A percentile compares a stretch with the other conserved stretches of the same genome.
Evolutionary conservation across 2,888 invertebrate species (phyloP).

Genomic region (Acleris emargana): DNA sequence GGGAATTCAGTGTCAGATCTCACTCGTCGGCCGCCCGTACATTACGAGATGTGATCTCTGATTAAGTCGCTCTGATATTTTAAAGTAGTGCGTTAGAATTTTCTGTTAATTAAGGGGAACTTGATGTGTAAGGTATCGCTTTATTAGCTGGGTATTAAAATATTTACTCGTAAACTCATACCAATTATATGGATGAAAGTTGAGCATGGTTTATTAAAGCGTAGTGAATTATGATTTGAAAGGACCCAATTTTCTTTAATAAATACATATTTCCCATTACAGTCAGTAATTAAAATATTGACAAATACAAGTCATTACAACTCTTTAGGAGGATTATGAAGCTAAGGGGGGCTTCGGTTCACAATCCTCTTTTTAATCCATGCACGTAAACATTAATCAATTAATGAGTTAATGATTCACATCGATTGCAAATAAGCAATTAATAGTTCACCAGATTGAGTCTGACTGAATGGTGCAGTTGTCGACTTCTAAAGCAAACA

Average conservation of each 20-base stretch:
- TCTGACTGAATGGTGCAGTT: conserved; percentile 68
- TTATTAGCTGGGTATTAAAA: conserved; percentile 39
- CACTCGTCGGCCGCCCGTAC: conserved; percentile 79
- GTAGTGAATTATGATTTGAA: neutral
- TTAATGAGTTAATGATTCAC: conserved; percentile 40
- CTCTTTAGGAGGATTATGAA: no score
- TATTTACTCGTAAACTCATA: conserved; percentile 11
- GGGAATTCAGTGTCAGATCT: conserved; percentile 84
- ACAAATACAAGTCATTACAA: no score
- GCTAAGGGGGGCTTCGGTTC: no score
- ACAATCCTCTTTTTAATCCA: no score
- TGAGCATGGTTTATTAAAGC: conserved; percentile 8
- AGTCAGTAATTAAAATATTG: no score
- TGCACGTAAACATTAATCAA: no score
- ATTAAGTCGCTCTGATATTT: conserved; percentile 77
- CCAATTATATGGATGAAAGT: conserved; percentile 33
- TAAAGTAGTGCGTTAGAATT: conserved; percentile 63
- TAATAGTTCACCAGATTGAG: conserved; percentile 72
- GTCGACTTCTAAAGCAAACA: conserved; percentile 77
- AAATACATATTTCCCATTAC: no score
- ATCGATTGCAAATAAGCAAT: conserved; percentile 58
- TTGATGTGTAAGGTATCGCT: conserved; percentile 50
- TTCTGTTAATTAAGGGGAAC: conserved; percentile 77
- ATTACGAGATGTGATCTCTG: conserved; percentile 82
- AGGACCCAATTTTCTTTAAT: no score